Conservation (phyloP, 2,888 invertebrate genomes). For the Rhogogaster chlorosoma region DNA sequence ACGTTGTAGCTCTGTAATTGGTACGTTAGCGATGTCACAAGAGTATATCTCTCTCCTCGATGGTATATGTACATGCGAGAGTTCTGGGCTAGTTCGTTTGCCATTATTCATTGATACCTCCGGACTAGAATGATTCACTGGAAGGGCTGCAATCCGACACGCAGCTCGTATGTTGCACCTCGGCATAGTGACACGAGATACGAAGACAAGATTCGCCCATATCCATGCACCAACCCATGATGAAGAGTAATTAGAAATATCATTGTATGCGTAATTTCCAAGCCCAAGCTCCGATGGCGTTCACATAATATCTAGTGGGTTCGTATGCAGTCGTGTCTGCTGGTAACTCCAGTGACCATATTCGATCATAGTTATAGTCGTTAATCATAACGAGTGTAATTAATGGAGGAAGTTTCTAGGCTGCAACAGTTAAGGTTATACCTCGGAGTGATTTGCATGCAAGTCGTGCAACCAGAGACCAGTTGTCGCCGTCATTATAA, state of each 20-base stretch:
- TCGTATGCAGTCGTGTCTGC: not conserved
- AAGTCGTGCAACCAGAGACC: constrained; percentile 19
- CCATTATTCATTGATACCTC: constrained; percentile 21
- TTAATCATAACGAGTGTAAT: not conserved
- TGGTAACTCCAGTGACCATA: not conserved
- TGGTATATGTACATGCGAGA: not conserved
- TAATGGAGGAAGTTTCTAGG: constrained; percentile 4
- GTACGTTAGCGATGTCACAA: not conserved
- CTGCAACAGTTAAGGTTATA: not conserved
- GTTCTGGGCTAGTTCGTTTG: constrained; percentile 3
- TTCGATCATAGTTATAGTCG: not conserved
- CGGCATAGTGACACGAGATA: constrained; percentile 21
- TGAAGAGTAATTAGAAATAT: no score
- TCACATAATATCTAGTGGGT: not conserved
- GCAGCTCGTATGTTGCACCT: constrained; percentile 33
- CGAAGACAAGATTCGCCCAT: not conserved
- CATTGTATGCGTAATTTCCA: no score
- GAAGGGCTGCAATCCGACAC: constrained; percentile 38
- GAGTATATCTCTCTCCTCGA: not conserved
- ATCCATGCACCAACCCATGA: not conserved
- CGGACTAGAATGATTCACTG: constrained; percentile 23
- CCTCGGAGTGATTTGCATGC: constrained; percentile 12
- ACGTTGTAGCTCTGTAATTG: not conserved
- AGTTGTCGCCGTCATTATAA: constrained; percentile 30
- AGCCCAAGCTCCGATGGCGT: not conserved